Evolutionary conservation across 2,888 invertebrate genomes (phyloP), one percentile per base, ranked within the genome.

Genomic region (Amphimallon solstitiale): DNA sequence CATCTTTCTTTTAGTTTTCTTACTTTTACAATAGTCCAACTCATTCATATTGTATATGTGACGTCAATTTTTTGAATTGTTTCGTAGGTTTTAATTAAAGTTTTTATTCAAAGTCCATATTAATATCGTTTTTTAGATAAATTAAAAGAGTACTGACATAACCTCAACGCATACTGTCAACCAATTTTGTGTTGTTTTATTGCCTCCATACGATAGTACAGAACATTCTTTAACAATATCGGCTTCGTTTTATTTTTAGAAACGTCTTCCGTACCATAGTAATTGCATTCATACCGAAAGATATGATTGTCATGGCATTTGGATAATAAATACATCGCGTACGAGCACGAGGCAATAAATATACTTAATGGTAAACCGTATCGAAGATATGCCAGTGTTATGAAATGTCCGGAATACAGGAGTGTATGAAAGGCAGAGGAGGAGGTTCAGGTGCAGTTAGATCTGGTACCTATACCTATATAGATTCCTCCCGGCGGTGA

Each of bases 401-500:
- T 45, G 54, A 66, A 66, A 62, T 54, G 48, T 19, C 49, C 38
- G 62, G 43, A 38, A 35, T 15, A 29, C 54, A 38, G 15, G 56
- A 43, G 56, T 59, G 56, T 29, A 59, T 43, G 23, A 29, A 65
- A 62, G n/a, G n/a, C n/a, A n/a, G 63, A 40, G 62, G 62, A 37
- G 60, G 43, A 59, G 34, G 23, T 43, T 59, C 56, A 59, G 56
- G 43, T 59, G 63, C 63, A 46, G 66, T 68, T 63, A 68, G 45
- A 65, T 60, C 66, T 59, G 51, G 46, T 45, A 65, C 63, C 61
- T 62, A n/a, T n/a, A 63, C 51, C 40, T 64, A 65, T 69, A 70
- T 68, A 68, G 73, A 72, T 73, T 73, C 71, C 70, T 68, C 62
- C 56, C 23, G 56, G 71, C 63, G 72, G 73, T 74, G 75, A 75